Base-by-base conservation (phyloP, 1,140 invertebrate species). In the Penaeus vannamei region DNA sequence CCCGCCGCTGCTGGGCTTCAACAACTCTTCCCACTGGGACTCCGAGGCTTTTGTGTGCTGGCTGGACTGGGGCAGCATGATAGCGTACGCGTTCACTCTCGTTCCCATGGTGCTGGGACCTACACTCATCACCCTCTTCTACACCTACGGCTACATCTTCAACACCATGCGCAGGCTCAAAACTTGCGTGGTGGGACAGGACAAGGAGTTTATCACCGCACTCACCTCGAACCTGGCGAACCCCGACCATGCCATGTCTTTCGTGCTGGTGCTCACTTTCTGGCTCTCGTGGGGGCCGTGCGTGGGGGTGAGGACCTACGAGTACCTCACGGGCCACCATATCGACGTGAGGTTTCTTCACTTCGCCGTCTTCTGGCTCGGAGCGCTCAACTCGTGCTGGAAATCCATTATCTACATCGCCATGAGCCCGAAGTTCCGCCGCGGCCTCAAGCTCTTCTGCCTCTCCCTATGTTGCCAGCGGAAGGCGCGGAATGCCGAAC, bases 111-210 rank as follows among this genome's bases (percentile, higher is more conserved):
- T 99, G 66, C 95, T 98, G 84, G 97, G 97, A 46, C 98, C 98
- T 32, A 98, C 97, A 93, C 95, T 98, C 87, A 97, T 98, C 92
- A 98, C 97, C 76, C 97, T 98, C 91, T 94, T 97, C 90, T 98
- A 98, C 93, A 98, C 98, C 86, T 98, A 98, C 93, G 95, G 95
- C 92, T 98, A 98, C 93, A 97, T 99, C 92, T 98, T 98, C 93
- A 96, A 96, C 69, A 97, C 97, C 95, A 97, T 97, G 95, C 94
- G 95, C 86, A 96, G 95, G 92, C 93, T 98, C 61, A 95, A 95
- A 92, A 96, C 95, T 92, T 96, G 96, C 91, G 95, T 95, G 91
- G 95, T 96, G 29, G 96, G 97, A 91, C 97, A 98, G 94, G 97
- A 98, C 93, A 98, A 98, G 93, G 97, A 98, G 93, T 97, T 98